phyloP scores from a whole-genome alignment of 1,140 invertebrate genomes.

The Drosophila azteca region DNA sequence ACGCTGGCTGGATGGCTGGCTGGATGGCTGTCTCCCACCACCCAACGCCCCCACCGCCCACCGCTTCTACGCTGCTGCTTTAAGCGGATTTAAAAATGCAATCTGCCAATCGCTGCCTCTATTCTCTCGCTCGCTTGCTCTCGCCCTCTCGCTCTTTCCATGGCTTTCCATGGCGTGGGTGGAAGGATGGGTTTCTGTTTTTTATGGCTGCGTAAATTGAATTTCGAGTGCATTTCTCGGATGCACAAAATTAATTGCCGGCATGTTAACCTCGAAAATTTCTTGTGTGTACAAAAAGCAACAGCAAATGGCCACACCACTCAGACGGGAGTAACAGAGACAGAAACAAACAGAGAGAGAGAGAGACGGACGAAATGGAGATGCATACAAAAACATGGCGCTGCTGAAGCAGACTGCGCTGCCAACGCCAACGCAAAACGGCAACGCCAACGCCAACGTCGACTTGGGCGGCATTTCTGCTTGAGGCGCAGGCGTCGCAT shows the following conservation, averaged over 20 bases:
- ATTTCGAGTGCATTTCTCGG: conserved; percentile 52
- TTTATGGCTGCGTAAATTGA: conserved; percentile 70
- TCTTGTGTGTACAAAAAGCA: conserved; percentile 37
- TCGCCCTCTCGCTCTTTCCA: not conserved
- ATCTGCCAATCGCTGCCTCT: conserved; percentile 43
- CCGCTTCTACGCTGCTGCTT: conserved; percentile 32
- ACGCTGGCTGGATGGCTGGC: too few relatives aligned
- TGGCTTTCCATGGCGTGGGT: not conserved
- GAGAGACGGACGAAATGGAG: not conserved
- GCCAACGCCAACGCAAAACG: conserved; percentile 15
- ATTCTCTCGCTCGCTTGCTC: too few relatives aligned
- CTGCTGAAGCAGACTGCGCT: conserved; percentile 7
- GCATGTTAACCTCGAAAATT: conserved; percentile 68
- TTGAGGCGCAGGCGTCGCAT: conserved; percentile 36
- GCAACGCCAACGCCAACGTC: conserved; percentile 3
- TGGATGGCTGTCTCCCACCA: not conserved
- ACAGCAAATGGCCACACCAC: conserved; percentile 9
- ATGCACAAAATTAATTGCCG: conserved; percentile 69
- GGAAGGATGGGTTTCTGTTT: conserved; percentile 28
- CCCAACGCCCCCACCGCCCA: not conserved
- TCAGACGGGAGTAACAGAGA: conserved; percentile 12
- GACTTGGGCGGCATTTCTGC: conserved; percentile 31
- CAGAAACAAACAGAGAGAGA: not conserved
- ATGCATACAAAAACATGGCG: conserved; percentile 23
- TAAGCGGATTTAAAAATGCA: conserved; percentile 52